Base-by-base conservation (phyloP, 2,113 vertebrate species). In the Pyxicephalus adspersus region DNA sequence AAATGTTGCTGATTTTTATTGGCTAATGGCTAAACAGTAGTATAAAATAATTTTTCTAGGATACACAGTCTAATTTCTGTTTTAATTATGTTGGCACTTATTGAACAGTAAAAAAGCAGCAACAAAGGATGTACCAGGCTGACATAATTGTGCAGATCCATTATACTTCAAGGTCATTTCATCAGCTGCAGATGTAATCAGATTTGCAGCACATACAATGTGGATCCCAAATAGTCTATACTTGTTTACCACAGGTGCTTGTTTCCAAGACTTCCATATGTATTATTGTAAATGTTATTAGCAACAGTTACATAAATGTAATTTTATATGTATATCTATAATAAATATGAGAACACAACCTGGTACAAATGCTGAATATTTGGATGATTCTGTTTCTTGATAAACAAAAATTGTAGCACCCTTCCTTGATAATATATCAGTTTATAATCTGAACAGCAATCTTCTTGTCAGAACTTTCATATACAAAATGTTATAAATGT, bases 401-500 rank as follows among this genome's bases (percentile, higher is more conserved):
- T 0, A 0, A 80, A 83, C 65, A 15, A 31, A 22, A n/a, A 0
- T 18, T 82, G 75, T 55, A 25, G 78, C 85, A 81, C 34, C 63
- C 52, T 17, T 74, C 60, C n/a, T 26, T 73, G 31, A 77, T 38
- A n/a, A 4, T 60, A 83, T 80, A 79, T 83, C 20, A 34, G 0
- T 22, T 58, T 29, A 18, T 83, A 67, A 38, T 28, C 26, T 77
- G 38, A 83, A 8, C 18, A 81, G 15, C 1, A 81, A 26, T 4
- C 20, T 79, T 23, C 26, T 82, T 64, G 1, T 9, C 57, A 64
- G 29, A 83, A 75, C 5, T 84, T 88, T 84, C 77, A 87, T 83
- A 83, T 8, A 85, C 54, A 86, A 67, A 38, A 20, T 74, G 64
- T 34, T 4, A 23, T 80, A 80, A 83, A 85, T 66, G 13, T 71